Base-by-base conservation (phyloP, 1,140 invertebrate genomes). In the Chionoecetes opilio region DNA sequence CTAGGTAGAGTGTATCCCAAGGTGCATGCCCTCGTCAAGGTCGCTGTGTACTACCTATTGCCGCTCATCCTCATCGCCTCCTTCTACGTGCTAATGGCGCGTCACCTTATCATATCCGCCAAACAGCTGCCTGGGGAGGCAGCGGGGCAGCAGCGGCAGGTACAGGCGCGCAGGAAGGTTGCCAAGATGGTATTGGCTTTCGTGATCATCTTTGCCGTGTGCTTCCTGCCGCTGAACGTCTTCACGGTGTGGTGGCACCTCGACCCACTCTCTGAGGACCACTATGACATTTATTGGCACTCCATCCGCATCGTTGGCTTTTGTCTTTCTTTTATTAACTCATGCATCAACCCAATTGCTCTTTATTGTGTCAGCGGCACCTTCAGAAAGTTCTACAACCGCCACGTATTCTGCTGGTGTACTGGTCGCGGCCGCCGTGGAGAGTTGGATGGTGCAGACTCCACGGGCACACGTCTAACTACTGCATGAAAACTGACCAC, bases 221-320 rank as follows among this genome's bases (percentile, higher is more conserved):
- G 99, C 97, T 99, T 99, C 97, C 97, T 99, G 63, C 98, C 98
- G 0, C 98, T 98, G 96, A 99, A 99, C 97, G 98, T 98, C 3
- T 99, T 98, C 96, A 98, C 99, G 97, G 97, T 99, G 90, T 99
- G 99, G 98, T 99, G 99, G 97, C 98, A 99, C 97, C 98, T 98
- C 95, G 97, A 98, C 96, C 98, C 98, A 0, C 98, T 97, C 75
- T 97, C 98, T 0, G 96, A 98, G 93, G 97, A 98, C 0, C 97
- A 98, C 95, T 99, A 98, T 97, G 99, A 99, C 96, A 97, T 97
- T 0, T 99, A 98, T 97, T 99, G 99, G 99, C 98, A 99, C 97
- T 97, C 98, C 6, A 98, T 99, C 85, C 98, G 99, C 82, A 99
- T 99, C 93, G 97, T 98, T 5, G 98, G 98, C 9, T 99, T 99